Conservation (phyloP, 2,113 vertebrate genomes). For the Hypocryptadius cinnamomeus region DNA sequence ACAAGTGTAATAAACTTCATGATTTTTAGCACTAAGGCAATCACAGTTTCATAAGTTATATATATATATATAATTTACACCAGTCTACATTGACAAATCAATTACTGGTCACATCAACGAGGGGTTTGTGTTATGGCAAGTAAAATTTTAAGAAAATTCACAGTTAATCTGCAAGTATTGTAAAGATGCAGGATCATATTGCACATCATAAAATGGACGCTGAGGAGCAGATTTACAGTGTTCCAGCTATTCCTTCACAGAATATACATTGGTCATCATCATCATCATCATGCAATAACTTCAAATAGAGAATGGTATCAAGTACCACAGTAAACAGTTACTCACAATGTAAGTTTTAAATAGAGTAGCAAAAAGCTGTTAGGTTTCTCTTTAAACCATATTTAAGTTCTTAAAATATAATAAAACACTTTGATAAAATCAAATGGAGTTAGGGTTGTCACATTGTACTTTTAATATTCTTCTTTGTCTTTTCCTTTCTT, state of each 20-base stretch:
- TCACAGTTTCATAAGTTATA: conserved; percentile 71
- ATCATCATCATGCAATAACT: conserved; percentile 72
- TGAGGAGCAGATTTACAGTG: conserved; percentile 66
- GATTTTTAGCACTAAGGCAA: conserved; percentile 67
- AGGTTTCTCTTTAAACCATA: conserved; percentile 66
- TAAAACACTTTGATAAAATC: conserved; percentile 59
- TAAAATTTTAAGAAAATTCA: conserved; percentile 76
- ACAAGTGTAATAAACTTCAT: conserved; percentile 68
- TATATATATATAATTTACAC: conserved; percentile 70
- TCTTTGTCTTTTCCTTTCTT: conserved; percentile 92
- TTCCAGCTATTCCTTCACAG: conserved; percentile 73
- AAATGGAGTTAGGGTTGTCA: conserved; percentile 52
- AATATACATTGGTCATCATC: conserved; percentile 74
- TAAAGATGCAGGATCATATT: conserved; percentile 81
- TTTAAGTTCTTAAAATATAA: conserved; percentile 61
- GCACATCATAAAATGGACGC: conserved; percentile 75
- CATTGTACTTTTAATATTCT: conserved; percentile 75
- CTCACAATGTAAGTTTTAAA: conserved; percentile 69
- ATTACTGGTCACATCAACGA: conserved; percentile 66
- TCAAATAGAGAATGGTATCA: conserved; percentile 69
- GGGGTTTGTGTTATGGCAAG: conserved; percentile 73
- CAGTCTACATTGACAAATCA: conserved; percentile 61
- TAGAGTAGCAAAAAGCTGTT: conserved; percentile 70
- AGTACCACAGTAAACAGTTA: conserved; percentile 76
- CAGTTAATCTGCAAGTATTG: conserved; percentile 77